phyloP scores from a whole-genome alignment of 2,113 vertebrate species.

The Astatoreochromis straeleni region DNA sequence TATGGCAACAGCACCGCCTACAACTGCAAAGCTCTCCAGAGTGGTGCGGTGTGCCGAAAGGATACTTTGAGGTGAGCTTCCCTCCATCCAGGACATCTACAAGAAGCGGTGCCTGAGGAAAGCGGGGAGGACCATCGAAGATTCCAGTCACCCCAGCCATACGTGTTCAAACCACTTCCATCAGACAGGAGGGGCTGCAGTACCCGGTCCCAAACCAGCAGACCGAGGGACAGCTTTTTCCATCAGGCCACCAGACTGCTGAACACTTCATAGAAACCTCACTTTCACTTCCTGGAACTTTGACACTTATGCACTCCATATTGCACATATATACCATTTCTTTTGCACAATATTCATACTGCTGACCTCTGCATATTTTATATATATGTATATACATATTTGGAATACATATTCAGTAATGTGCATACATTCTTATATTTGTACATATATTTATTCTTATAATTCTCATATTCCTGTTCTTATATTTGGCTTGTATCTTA shows the following conservation, averaged over 20 bases:
- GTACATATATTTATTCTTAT: not conserved
- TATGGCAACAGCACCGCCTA: fast-evolving
- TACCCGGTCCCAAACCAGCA: fast-evolving
- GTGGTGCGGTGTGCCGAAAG: fast-evolving
- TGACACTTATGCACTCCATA: not conserved
- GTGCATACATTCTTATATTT: not conserved
- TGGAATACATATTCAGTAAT: not conserved
- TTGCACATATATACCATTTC: not conserved
- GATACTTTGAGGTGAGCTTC: not conserved
- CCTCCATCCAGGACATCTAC: not conserved
- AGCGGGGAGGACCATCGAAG: fast-evolving
- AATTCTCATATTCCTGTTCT: not conserved
- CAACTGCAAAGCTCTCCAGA: fast-evolving
- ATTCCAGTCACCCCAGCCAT: fast-evolving
- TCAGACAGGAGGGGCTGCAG: fast-evolving
- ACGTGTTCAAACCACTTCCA: fast-evolving
- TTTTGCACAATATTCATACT: not conserved
- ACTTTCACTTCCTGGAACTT: not conserved
- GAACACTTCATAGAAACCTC: not conserved
- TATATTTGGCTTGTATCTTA: not conserved
- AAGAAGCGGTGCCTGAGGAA: not conserved
- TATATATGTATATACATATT: not conserved
- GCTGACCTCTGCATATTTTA: not conserved
- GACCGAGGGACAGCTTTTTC: not conserved
- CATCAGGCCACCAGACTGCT: not conserved